phyloP scores from a whole-genome alignment of 1,140 invertebrate species.

The Philaenus spumarius region DNA sequence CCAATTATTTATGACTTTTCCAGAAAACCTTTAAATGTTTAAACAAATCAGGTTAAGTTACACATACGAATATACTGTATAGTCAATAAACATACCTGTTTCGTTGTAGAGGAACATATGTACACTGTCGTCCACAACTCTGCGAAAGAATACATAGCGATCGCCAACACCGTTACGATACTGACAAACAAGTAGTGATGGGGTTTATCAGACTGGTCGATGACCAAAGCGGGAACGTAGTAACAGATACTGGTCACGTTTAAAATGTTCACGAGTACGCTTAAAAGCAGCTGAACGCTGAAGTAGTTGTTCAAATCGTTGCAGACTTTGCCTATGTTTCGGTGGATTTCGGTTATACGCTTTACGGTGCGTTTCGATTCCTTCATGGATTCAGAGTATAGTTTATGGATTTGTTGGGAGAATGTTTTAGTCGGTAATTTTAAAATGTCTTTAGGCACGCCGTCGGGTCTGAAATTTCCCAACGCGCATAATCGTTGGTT shows the following conservation, averaged over 20 bases:
- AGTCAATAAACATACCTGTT: constrained; percentile 11
- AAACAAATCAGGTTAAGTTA: no score
- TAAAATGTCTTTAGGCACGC: neutral
- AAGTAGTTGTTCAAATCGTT: constrained; percentile 11
- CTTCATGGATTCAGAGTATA: neutral
- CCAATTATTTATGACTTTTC: no score
- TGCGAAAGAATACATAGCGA: constrained; percentile 1
- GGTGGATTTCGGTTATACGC: neutral
- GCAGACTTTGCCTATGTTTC: neutral
- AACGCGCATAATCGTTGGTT: neutral
- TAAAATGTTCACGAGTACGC: constrained; percentile 7
- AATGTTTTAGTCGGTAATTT: neutral
- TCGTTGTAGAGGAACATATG: constrained; percentile 8
- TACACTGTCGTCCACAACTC: constrained; percentile 6
- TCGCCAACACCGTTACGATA: constrained; percentile 4
- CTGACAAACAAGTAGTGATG: constrained; percentile 13
- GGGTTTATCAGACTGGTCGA: constrained; percentile 3
- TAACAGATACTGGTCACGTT: constrained; percentile 18
- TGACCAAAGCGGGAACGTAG: constrained; percentile 11
- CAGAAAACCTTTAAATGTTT: no score
- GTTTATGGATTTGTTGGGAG: neutral
- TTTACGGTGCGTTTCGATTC: neutral
- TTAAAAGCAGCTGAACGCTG: constrained; percentile 1
- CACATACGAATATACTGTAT: no score
- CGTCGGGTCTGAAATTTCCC: neutral